Base-by-base conservation (phyloP, 2,888 invertebrate species). In the Brachylomia viminalis region DNA sequence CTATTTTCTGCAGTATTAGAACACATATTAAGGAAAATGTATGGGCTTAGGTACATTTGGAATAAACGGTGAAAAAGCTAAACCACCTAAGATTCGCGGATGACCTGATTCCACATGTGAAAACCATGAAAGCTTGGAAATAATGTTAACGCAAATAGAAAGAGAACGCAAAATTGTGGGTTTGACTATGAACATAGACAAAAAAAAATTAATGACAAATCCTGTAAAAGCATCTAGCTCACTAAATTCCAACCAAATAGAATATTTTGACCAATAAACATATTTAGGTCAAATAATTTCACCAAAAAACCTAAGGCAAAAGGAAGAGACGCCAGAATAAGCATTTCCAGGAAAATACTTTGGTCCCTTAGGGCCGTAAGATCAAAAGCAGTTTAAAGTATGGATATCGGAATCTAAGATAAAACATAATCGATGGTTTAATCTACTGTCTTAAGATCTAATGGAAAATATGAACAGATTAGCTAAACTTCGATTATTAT, bases 71-170 rank as follows among this genome's bases (percentile, higher is more conserved):
- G 11, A n/a, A 54, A 54, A 67, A 67, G 10, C 54, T 67, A 8
- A 67, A 38, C 38, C 38, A 38, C 38, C 17, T 66, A 13, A 52
- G 52, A n/a, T 54, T 67, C 10, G n/a, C 52, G 38, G 67, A 65
- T 20, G 65, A 27, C 47, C 47, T 45, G 11, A 30, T 47, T 30
- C 30, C 27, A 20, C 20, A 13, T 15, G 27, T 56, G 27, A 56
- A 27, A 45, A 15, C 15, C 45, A 15, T 45, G 45, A 15, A 15
- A 45, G 7, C 20, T 49, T 15, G 1, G 20, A 1, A 49, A 49
- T 49, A 49, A 49, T 49, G 49, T 49, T 49, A 17, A 20, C 49
- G 49, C 49, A 20, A 20, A 20, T 49, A 49, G 17, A 49, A 49
- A 49, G 20, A 49, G 49, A 49, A 17, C 27, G 27, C 27, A 3